phyloP scores from a whole-genome alignment of 2,113 vertebrate genomes.

The Paratilapia polleni region DNA sequence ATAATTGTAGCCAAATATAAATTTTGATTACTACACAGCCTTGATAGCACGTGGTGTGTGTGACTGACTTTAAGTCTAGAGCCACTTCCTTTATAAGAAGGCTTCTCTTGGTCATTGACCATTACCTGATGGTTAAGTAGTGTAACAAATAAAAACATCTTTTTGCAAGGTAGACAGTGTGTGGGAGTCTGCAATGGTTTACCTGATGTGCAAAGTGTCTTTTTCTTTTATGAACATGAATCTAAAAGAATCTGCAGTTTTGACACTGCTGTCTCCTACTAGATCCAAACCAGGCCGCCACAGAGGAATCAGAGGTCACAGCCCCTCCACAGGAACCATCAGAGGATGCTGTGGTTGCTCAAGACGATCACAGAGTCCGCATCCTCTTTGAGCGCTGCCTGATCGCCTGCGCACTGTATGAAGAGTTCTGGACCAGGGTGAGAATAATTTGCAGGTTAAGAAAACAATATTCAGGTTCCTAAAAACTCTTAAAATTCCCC shows the following conservation, averaged over 20 bases:
- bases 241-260: neutral
- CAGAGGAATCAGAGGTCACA: conserved; percentile 47
- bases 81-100: neutral
- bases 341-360: conserved; percentile 22
- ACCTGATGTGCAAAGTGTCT: neutral
- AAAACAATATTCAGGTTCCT: neutral
- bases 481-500: neutral
- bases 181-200: too few species aligned
- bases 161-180: neutral
- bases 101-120: neutral
- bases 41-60: neutral
- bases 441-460: conserved; percentile 13
- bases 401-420: conserved; percentile 88
- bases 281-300: conserved; percentile 50
- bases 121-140: neutral
- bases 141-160: neutral
- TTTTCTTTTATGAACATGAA: neutral
- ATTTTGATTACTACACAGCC: neutral
- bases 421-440: conserved; percentile 89
- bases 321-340: conserved; percentile 31
- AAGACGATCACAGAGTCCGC: conserved; percentile 75
- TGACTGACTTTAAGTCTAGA: neutral
- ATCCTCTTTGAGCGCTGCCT: conserved; percentile 87
- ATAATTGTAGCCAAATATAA: neutral
- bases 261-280: neutral